A percentile compares a stretch with the other conserved stretches of the same genome.
These are phyloP conservation scores for Muscidifurax raptorellus DNA, from an alignment of 1,140 invertebrate genomes.

Conservation along the genomic window DNA sequence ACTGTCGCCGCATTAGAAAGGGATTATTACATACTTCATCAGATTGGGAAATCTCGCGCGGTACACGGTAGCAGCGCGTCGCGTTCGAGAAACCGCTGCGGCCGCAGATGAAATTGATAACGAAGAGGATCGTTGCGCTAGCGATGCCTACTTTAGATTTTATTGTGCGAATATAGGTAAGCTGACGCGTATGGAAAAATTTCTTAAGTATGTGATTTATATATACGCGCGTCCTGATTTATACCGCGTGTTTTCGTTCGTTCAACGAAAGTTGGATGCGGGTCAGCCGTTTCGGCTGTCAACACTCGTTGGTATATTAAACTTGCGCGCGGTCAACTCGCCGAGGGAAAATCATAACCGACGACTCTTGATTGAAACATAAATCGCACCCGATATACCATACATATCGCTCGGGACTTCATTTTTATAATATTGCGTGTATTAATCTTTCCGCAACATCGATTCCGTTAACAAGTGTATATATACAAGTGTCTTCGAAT, in stretches of 20 bases:
- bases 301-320: not conserved
- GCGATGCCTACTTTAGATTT: too few species aligned
- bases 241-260: too few species aligned
- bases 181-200: too few species aligned
- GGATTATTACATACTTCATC: conserved; percentile 7
- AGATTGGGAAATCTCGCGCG: not conserved
- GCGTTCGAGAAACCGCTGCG: not conserved
- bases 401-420: not conserved
- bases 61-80: not conserved
- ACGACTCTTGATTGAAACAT: not conserved
- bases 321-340: not conserved
- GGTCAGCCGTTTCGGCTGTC: not conserved
- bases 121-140: not conserved
- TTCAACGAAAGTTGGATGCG: not conserved
- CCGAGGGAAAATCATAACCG: not conserved
- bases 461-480: not conserved
- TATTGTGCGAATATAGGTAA: too few species aligned
- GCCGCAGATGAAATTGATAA: not conserved
- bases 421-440: not conserved
- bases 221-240: too few species aligned
- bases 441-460: not conserved
- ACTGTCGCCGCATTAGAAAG: not conserved
- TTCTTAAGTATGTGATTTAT: too few species aligned
- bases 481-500: too few species aligned
- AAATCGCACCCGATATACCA: not conserved